Evolutionary conservation across 2,888 invertebrate genomes (phyloP).

Genomic region (Hirtodrosophila duncani): DNA sequence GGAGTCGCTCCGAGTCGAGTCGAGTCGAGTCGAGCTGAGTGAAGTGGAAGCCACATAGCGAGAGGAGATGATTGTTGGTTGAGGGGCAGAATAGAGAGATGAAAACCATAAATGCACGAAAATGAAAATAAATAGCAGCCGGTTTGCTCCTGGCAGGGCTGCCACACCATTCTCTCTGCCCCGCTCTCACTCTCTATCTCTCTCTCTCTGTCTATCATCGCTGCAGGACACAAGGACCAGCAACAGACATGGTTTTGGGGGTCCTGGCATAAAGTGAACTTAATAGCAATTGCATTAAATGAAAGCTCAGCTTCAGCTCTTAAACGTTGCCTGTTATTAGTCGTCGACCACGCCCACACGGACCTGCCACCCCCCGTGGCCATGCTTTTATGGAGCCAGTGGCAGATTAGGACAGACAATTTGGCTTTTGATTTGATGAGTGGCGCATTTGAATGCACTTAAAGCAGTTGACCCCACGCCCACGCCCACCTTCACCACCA

Average conservation of each 20-base stretch:
- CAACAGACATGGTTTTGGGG: no score
- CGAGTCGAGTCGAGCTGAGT: no score
- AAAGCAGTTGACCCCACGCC: constrained; percentile 5
- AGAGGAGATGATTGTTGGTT: not conserved
- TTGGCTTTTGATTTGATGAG: constrained; percentile 67
- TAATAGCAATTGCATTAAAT: constrained; percentile 65
- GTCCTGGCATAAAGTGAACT: constrained; percentile 67
- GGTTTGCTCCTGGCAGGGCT: constrained; percentile 34
- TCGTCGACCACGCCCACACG: no score
- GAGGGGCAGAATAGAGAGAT: constrained; percentile 26
- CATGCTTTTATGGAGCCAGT: constrained; percentile 9
- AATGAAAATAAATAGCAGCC: constrained; percentile 71
- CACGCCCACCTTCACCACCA: not conserved
- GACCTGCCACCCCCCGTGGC: no score
- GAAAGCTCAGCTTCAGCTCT: constrained; percentile 43
- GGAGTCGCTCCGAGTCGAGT: no score
- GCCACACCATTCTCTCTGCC: not conserved
- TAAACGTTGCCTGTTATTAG: constrained; percentile 58
- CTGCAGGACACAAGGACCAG: no score
- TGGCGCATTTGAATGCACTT: constrained; percentile 64
- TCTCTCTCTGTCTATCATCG: not conserved
- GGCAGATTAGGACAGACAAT: constrained; percentile 49
- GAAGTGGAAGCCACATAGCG: not conserved
- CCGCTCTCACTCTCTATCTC: no score
- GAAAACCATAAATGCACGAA: constrained; percentile 70